These are phyloP conservation scores for Phyllostomus hastatus DNA, from an alignment of 2,113 vertebrate genomes.

Conservation along the genomic window DNA sequence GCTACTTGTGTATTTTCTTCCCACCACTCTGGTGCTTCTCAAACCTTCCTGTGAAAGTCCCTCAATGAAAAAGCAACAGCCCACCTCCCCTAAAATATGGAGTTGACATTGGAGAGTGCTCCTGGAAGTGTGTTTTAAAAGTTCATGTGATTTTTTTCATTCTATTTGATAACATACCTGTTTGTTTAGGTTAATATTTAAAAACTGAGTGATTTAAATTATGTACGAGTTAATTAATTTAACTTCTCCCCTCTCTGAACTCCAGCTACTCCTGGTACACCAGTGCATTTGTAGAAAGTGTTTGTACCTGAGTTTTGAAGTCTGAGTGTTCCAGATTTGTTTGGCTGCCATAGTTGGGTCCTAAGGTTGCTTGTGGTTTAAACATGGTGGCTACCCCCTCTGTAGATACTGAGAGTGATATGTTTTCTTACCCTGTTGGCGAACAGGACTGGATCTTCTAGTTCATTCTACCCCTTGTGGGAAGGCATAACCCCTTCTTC, in stretches of 20 bases:
- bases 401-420: no score
- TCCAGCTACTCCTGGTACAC: not conserved
- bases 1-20: not conserved
- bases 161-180: not conserved
- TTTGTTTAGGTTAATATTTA: not conserved
- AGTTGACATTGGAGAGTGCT: not conserved
- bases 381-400: not conserved
- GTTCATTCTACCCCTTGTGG: not conserved
- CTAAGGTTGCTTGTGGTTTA: not conserved
- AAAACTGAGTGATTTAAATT: constrained; percentile 17
- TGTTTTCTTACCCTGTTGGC: not conserved
- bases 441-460: not conserved
- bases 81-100: not conserved
- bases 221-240: not conserved
- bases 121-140: constrained; percentile 24
- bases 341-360: not conserved
- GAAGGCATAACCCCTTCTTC: not conserved
- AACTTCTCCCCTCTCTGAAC: not conserved
- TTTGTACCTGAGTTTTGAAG: not conserved
- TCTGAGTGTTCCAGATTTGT: not conserved
- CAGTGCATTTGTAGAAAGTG: not conserved
- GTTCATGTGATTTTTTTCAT: not conserved
- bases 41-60: not conserved
- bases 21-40: not conserved
- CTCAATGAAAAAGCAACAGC: not conserved